Conservation (phyloP, 2,797 vertebrate genomes). For the Paguma larvata region DNA sequence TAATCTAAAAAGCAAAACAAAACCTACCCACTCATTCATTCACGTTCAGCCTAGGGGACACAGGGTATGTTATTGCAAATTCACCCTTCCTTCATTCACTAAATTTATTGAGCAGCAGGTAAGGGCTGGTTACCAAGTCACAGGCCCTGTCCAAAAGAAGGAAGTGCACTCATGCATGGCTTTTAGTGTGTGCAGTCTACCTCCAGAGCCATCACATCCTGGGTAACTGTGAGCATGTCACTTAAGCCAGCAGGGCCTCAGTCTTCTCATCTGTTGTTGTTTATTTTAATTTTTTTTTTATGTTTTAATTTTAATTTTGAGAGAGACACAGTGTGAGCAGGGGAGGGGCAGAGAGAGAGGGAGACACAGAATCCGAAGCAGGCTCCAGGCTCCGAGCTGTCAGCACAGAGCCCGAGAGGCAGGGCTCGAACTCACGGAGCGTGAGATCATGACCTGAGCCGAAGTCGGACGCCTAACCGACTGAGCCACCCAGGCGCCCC, state of each 20-base stretch:
- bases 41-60: background rate
- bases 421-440: too few relatives aligned
- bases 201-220: background rate
- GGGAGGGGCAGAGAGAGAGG: too few relatives aligned
- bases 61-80: background rate
- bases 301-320: too few relatives aligned
- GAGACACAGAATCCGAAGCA: too few relatives aligned
- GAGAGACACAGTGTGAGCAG: too few relatives aligned
- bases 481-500: too few relatives aligned
- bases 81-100: background rate
- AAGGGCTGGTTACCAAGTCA: background rate
- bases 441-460: too few relatives aligned
- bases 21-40: background rate
- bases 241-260: background rate
- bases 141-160: background rate
- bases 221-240: background rate
- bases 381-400: too few relatives aligned
- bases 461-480: too few relatives aligned
- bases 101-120: background rate
- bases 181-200: background rate
- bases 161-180: background rate
- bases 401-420: too few relatives aligned
- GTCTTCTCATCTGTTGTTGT: background rate
- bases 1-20: conserved; percentile 14
- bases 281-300: too few relatives aligned